Percentiles rank a stretch among this genome's conserved stretches.
Evolutionary conservation across 2,888 invertebrate genomes (phyloP).

Genomic region (Drosophila prolongata): DNA sequence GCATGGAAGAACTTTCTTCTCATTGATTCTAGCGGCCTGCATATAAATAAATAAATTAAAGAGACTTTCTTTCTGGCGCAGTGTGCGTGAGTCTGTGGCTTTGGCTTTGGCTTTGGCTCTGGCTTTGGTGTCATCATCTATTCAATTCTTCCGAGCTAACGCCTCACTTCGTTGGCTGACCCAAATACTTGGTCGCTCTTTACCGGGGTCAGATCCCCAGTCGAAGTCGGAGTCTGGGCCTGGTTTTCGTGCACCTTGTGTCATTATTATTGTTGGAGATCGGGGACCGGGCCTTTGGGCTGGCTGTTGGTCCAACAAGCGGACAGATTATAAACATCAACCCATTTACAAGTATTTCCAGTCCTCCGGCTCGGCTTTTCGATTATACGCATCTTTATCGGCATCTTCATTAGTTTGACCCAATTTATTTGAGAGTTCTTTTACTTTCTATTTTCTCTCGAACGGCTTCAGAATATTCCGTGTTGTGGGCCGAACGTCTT

Average conservation of each 20-base stretch:
- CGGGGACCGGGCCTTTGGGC: slow-evolving; percentile 22
- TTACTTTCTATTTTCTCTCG: slow-evolving; percentile 74
- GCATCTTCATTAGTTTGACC: slow-evolving; percentile 74
- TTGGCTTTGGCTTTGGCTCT: slow-evolving; percentile 30
- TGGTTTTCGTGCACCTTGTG: slow-evolving; percentile 66
- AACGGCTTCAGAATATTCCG: slow-evolving; percentile 59
- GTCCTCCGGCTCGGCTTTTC: slow-evolving; percentile 30
- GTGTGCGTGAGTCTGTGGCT: slow-evolving; percentile 36
- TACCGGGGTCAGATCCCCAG: slow-evolving; percentile 47
- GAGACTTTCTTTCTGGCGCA: slow-evolving; percentile 62
- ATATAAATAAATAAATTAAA: slow-evolving; percentile 74
- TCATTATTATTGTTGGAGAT: slow-evolving; percentile 50
- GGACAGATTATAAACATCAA: slow-evolving; percentile 59
- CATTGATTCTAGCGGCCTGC: slow-evolving; percentile 72
- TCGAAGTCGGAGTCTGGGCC: slow-evolving; percentile 17
- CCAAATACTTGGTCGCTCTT: slow-evolving; percentile 68
- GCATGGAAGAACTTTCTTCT: slow-evolving; percentile 67
- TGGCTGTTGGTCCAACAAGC: slow-evolving; percentile 44
- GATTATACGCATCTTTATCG: slow-evolving; percentile 63
- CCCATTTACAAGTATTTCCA: slow-evolving; percentile 53
- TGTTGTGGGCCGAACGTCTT: slow-evolving; percentile 46
- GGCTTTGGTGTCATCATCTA: slow-evolving; percentile 64
- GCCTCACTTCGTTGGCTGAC: slow-evolving; percentile 54
- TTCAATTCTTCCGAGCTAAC: slow-evolving; percentile 46
- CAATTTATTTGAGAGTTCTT: slow-evolving; percentile 61